Conservation (phyloP, 2,113 vertebrate genomes). For the Dendropsophus ebraccatus region DNA sequence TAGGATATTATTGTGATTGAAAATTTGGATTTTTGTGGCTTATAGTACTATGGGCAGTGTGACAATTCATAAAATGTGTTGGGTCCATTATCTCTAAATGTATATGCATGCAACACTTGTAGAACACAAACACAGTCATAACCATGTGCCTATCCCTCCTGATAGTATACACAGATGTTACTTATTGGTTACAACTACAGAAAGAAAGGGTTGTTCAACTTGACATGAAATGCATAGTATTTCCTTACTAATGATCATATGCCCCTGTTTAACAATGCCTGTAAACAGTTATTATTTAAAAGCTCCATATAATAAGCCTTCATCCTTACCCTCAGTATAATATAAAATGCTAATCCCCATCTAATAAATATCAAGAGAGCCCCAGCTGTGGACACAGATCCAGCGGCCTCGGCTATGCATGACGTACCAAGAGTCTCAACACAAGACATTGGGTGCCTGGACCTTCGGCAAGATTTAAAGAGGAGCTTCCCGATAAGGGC, state of each 20-base stretch:
- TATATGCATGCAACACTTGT: neutral
- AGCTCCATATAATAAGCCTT: neutral
- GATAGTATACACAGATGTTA: neutral
- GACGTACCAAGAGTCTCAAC: slow-evolving; percentile 57
- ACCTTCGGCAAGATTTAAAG: slow-evolving; percentile 59
- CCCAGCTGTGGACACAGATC: slow-evolving; percentile 58
- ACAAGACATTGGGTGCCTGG: slow-evolving; percentile 58
- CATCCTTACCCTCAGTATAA: slow-evolving; percentile 36
- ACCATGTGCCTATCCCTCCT: neutral
- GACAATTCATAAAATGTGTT: neutral
- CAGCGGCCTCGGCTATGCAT: slow-evolving; percentile 59
- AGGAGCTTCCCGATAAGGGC: slow-evolving; percentile 55
- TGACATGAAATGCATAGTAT: slow-evolving; percentile 4
- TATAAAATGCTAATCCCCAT: slow-evolving; percentile 40
- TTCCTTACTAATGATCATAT: slow-evolving; percentile 38
- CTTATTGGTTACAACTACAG: neutral
- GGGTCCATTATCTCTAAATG: neutral
- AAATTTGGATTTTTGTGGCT: neutral
- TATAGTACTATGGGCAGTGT: neutral
- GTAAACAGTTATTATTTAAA: slow-evolving; percentile 31
- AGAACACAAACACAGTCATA: slow-evolving; percentile 34
- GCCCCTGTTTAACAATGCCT: slow-evolving; percentile 18
- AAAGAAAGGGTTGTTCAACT: neutral
- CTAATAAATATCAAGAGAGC: slow-evolving; percentile 48
- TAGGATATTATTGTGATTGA: neutral